Evolutionary conservation across 2,888 invertebrate species (phyloP), one percentile per base, ranked within the genome.

Genomic region (Himalopsyche tibetana): DNA sequence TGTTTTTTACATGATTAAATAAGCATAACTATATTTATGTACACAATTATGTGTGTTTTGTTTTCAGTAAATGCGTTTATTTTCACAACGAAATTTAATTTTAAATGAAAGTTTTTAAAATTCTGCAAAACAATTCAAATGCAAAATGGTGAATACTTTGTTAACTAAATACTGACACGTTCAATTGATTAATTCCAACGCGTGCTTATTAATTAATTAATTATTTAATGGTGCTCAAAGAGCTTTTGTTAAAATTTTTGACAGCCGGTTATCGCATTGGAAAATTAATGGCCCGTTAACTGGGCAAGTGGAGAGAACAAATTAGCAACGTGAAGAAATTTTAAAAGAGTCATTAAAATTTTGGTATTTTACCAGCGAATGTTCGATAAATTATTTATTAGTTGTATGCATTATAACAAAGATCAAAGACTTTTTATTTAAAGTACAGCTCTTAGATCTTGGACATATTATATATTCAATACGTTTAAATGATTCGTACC

Each of bases 141-240:
- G 8, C 36, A 63, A 15, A 74, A 74, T 74, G 74, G 74, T 11
- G 38, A 74, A 74, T 74, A 74, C 11, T 36, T 74, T 15, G 19
- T 36, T 36, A 74, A 38, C 38, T 28, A 74, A 74, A 74, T 36
- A 74, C 74, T 36, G 74, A 36, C 74, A 74, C 74, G 74, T 74
- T 74, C 74, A 74, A 74, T 74, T 74, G 74, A 74, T 74, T 74
- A 74, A 74, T 74, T 74, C 36, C 38, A 74, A 74, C 74, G 74
- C 74, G 74, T 74, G 74, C 74, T 74, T 74, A 36, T 74, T 74
- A 74, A 74, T 74, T 74, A 74, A 74, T 69, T 38, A 74, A 74
- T 74, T 74, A 74, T 74, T 74, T 36, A 74, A 74, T 74, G 74
- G 74, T 36, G 74, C 74, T 74, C 74, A 74, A 74, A 74, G 74